Base-by-base conservation (phyloP, 2,113 vertebrate genomes). In the Neoarius graeffei region DNA sequence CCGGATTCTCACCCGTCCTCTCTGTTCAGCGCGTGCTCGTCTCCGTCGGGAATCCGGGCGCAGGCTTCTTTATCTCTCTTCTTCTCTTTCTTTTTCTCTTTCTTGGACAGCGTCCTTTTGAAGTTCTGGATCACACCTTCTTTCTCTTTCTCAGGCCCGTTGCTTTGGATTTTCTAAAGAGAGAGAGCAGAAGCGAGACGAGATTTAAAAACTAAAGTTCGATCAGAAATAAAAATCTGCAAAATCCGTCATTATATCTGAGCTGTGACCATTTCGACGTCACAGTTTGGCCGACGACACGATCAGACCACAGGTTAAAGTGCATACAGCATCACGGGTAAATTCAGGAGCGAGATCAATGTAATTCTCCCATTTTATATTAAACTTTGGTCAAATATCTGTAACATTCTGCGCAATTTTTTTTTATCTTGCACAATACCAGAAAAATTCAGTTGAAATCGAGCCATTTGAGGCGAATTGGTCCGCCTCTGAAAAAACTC, bases 71-170 rank as follows among this genome's bases (percentile, higher is more conserved):
- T 98, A 25, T 99, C 97, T 81, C 96, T 95, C 92, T 96, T 98
- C 95, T 99, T 99, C 85, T 99, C 97, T 86, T 99, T 97, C 89
- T 98, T 98, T 92, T 98, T 99, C 91, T 99, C 98, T 85, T 99
- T 99, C 94, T 99, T 99, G 42, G 98, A 99, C 42, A 99, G 94
- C 0, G 98, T 99, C 87, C 98, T 93, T 91, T 98, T 99, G 94
- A 99, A 99, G 93, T 99, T 99, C 92, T 99, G 98, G 86, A 99
- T 99, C 81, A 99, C 98, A 0, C 98, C 97, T 42, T 99, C 98
- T 83, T 97, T 99, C 90, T 99, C 98, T 92, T 98, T 99, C 79
- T 99, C 98, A 0, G 98, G 98, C 20, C 98, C 98, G 48, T 99
- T 99, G 91, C 96, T 99, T 88, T 99, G 98, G 90, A 92, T 94